Evolutionary conservation across 2,113 vertebrate species (phyloP), one percentile per base, ranked within the genome.

Genomic region (Numenius arquata): DNA sequence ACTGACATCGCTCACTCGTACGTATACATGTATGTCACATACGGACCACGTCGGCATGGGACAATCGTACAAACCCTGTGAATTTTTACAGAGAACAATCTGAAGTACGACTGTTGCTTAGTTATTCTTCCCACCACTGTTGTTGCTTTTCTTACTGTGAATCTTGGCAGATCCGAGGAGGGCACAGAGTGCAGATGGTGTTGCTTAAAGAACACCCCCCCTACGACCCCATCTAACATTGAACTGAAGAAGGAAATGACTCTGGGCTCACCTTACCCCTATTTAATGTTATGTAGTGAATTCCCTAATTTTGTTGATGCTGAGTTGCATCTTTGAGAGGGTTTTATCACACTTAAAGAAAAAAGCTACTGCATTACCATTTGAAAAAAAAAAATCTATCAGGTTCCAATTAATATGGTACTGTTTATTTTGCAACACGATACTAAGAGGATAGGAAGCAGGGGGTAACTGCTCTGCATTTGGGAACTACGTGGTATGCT

Each of bases 111-210:
- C 66, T 72, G 3, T 63, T 19, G 63, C 76, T 77, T 18, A n/a
- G 59, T 80, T 88, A 8, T 72, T 58, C 89, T 90, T 93, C 89
- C 77, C 40, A 41, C 58, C 32, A 4, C 94, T 61, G 59, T 15
- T 56, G 77, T 79, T 52, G 41, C 70, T 82, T 81, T 93, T 72
- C 82, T 95, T 96, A 65, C 86, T 91, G 90, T 76, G 82, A 84
- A 95, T 93, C 73, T 68, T 9, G 25, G 80, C 70, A 10, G 61
- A 77, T 12, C 50, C 70, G 61, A 66, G 66, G 41, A 78, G 47
- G 84, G 67, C 62, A 29, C 63, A 48, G 20, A 43, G 75, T 45
- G 62, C 11, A 80, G 87, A 36, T 0, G 11, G 66, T 74, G 19
- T 34, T 85, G 68, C 86, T 71, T 55, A 20, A 75, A 71, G 76